These are phyloP conservation scores for Bufotes viridis DNA, from an alignment of 2,797 vertebrate species.

Conservation along the genomic window DNA sequence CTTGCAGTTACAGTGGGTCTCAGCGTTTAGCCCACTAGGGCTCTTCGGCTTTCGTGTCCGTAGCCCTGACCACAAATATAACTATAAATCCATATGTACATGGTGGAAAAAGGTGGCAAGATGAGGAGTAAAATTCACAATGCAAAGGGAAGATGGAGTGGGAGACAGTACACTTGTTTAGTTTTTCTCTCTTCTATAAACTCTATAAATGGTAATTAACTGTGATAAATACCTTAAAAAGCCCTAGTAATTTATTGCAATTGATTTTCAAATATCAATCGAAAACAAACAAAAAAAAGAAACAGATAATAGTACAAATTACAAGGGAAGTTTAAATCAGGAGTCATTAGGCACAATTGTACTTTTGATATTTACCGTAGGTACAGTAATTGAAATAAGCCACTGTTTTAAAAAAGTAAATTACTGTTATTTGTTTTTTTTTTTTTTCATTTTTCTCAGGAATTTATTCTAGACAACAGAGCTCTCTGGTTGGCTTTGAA, in stretches of 20 bases:
- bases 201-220: neutral
- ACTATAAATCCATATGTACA: neutral
- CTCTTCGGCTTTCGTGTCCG: no score
- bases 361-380: neutral
- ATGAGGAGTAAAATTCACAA: no score
- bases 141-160: neutral
- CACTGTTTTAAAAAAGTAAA: neutral
- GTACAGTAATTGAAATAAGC: neutral
- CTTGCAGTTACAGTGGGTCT: no score
- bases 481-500: conserved; percentile 74
- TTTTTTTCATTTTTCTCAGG: conserved; percentile 66
- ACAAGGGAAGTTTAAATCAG: neutral
- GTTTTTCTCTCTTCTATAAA: neutral
- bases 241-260: neutral
- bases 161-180: neutral
- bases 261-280: neutral
- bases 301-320: neutral
- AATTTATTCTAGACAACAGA: conserved; percentile 76
- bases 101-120: no score
- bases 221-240: neutral
- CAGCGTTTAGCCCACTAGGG: no score
- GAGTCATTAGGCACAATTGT: neutral
- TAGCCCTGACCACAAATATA: no score
- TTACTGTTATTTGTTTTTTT: neutral
- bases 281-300: neutral